phyloP scores from a whole-genome alignment of 2,113 vertebrate species.

The Callospermophilus lateralis region DNA sequence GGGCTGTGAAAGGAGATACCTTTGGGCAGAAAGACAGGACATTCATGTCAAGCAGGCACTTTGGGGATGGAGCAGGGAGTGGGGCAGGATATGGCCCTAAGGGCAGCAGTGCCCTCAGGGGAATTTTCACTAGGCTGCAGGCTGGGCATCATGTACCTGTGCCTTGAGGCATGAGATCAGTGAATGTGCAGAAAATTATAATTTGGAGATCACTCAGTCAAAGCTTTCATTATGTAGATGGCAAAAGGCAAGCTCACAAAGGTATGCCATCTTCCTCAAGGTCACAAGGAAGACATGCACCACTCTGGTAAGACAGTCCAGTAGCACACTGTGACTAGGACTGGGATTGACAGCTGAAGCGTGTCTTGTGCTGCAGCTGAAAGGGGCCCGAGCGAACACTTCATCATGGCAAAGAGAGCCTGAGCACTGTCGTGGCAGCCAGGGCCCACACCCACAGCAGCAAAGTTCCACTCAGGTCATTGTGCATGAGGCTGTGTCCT shows the following conservation, averaged over 20 bases:
- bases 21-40: not conserved
- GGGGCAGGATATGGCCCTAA: too few relatives aligned
- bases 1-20: not conserved
- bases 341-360: not conserved
- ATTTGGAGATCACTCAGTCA: not conserved
- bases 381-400: too few relatives aligned
- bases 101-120: not conserved
- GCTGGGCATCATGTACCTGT: not conserved
- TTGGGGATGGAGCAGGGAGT: not conserved
- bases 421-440: not conserved
- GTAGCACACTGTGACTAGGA: not conserved
- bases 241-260: not conserved
- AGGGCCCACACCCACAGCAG: not conserved
- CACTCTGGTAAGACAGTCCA: not conserved
- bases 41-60: not conserved
- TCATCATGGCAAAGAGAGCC: not conserved
- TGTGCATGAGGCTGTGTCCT: not conserved
- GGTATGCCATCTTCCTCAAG: not conserved
- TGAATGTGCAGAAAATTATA: not conserved
- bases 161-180: not conserved
- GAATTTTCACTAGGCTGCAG: not conserved
- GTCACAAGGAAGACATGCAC: not conserved
- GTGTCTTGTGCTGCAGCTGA: not conserved
- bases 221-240: not conserved
- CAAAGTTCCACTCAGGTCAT: not conserved